These are phyloP conservation scores for Drosophila leonis DNA, from an alignment of 2,888 invertebrate species.

Conservation along the genomic window DNA sequence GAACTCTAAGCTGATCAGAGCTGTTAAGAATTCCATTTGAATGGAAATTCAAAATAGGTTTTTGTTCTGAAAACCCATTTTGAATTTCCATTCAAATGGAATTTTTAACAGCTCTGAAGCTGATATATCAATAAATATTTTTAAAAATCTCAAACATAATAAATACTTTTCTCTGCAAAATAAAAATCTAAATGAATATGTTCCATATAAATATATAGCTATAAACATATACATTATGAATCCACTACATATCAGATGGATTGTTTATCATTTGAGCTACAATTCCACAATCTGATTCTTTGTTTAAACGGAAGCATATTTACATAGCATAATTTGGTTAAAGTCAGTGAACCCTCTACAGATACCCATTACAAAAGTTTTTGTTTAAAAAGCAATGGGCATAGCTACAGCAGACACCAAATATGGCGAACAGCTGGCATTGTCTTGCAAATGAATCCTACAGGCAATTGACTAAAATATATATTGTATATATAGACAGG, in stretches of 20 bases:
- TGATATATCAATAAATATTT: not conserved
- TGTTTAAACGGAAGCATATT: conserved; percentile 2
- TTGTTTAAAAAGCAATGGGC: conserved; percentile 26
- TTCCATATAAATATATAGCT: not conserved
- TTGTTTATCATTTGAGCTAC: not conserved
- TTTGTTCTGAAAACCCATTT: too few species aligned
- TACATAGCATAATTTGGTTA: conserved; percentile 2
- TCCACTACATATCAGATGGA: not conserved
- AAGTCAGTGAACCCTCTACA: conserved; percentile 24
- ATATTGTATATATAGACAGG: not conserved
- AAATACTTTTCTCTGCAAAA: not conserved
- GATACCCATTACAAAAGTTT: conserved; percentile 1
- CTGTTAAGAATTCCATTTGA: too few species aligned
- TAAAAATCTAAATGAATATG: not conserved
- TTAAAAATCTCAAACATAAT: not conserved
- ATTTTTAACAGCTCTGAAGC: too few species aligned
- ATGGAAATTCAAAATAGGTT: too few species aligned
- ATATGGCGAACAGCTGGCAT: conserved; percentile 9
- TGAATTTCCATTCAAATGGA: too few species aligned
- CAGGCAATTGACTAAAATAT: not conserved
- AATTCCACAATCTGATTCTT: not conserved
- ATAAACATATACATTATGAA: not conserved
- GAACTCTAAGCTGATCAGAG: too few species aligned
- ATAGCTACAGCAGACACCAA: conserved; percentile 13
- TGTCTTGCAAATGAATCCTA: conserved; percentile 17